phyloP scores from a whole-genome alignment of 2,113 vertebrate species.

The Felis chaus region DNA sequence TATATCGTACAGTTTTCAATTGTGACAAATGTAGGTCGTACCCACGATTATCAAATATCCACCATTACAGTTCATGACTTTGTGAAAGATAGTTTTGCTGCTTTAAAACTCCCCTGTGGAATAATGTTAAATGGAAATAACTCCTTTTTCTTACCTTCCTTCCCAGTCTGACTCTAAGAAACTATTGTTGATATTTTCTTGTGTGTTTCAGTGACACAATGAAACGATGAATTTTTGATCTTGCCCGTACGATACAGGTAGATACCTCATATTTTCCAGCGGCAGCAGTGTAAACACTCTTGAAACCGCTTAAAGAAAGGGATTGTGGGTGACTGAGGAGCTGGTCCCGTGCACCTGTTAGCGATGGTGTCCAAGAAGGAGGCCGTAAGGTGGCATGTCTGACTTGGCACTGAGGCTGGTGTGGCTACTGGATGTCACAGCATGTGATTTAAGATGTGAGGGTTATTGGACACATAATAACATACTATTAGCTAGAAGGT shows the following conservation, averaged over 20 bases:
- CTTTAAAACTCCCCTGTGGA: not conserved
- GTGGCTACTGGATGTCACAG: not conserved
- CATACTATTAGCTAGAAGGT: not conserved
- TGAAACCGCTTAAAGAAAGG: not conserved
- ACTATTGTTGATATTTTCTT: not conserved
- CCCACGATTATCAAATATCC: no score
- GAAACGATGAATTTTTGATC: not conserved
- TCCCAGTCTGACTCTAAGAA: not conserved
- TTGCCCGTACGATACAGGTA: not conserved
- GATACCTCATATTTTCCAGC: not conserved
- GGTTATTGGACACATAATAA: not conserved
- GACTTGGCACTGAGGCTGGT: no score
- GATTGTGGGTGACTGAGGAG: not conserved
- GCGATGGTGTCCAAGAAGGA: not conserved
- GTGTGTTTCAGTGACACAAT: not conserved
- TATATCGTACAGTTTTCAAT: not conserved
- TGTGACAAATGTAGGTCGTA: not conserved
- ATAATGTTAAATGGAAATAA: not conserved
- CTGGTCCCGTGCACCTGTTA: no score
- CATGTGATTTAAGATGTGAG: not conserved
- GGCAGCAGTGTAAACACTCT: not conserved
- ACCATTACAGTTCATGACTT: not conserved
- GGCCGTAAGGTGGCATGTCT: not conserved
- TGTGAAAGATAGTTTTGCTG: no score
- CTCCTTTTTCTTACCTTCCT: not conserved